These are phyloP conservation scores for Gryon sp. DNA, from an alignment of 1,140 invertebrate genomes.

Conservation along the genomic window DNA sequence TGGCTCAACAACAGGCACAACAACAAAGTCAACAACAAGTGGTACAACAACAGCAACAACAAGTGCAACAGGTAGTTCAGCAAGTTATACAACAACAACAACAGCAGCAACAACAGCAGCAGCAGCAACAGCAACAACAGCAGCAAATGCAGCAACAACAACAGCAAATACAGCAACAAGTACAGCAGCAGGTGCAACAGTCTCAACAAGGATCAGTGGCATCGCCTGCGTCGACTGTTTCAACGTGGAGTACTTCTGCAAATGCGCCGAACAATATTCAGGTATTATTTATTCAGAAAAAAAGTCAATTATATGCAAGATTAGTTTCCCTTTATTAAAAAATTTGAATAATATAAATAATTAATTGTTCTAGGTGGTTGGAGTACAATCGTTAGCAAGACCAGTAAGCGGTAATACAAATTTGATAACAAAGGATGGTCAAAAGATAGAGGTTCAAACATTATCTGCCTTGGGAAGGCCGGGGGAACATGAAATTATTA, in stretches of 20 bases:
- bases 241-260: slow-evolving; percentile 75
- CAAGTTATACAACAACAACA: slow-evolving; percentile 75
- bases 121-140: slow-evolving; percentile 28
- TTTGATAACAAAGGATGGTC: slow-evolving; percentile 76
- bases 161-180: slow-evolving; percentile 71
- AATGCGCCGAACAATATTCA: slow-evolving; percentile 75
- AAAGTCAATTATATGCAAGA: background rate
- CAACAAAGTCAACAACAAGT: slow-evolving; percentile 73
- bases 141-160: slow-evolving; percentile 66
- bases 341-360: no score
- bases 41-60: slow-evolving; percentile 77
- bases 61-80: slow-evolving; percentile 70
- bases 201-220: slow-evolving; percentile 75
- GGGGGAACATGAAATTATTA: slow-evolving; percentile 63
- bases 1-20: slow-evolving; percentile 75
- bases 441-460: slow-evolving; percentile 76
- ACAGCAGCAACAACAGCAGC: slow-evolving; percentile 15
- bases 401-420: slow-evolving; percentile 64
- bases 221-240: slow-evolving; percentile 73
- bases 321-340: no score
- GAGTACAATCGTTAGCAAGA: slow-evolving; percentile 72
- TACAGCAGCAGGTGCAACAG: slow-evolving; percentile 75
- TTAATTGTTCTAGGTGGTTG: slow-evolving; percentile 68
- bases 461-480: slow-evolving; percentile 72
- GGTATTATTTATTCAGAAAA: slow-evolving; percentile 54